Percentiles rank a stretch among this genome's conserved stretches.
Evolutionary conservation across 2,797 vertebrate species (phyloP).

Genomic region (Amazona ochrocephala): DNA sequence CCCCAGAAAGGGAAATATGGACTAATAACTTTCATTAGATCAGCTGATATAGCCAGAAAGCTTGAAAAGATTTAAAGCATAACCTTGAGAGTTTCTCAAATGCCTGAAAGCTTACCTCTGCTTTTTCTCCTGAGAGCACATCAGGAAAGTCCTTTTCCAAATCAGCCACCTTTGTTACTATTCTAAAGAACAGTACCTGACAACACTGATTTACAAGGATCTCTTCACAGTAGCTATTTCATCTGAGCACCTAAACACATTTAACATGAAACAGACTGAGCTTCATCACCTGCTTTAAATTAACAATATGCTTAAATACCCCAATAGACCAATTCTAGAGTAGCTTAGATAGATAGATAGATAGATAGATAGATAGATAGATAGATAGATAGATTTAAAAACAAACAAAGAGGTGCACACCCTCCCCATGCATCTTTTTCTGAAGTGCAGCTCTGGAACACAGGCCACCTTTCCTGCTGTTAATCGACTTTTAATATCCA

Average conservation of each 20-base stretch:
- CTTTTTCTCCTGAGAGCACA: background rate
- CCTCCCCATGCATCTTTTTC: background rate
- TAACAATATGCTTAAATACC: background rate
- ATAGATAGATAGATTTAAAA: background rate
- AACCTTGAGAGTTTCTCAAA: background rate
- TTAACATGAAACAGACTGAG: background rate
- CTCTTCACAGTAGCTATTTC: background rate
- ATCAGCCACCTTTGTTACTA: background rate
- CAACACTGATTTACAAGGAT: background rate
- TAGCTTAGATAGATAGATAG: background rate
- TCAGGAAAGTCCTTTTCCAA: background rate
- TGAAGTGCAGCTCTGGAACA: background rate
- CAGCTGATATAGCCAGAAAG: background rate
- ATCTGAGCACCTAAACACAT: background rate
- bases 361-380: background rate
- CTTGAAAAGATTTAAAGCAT: background rate
- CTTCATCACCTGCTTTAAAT: background rate
- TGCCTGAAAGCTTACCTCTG: background rate
- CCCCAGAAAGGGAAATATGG: background rate
- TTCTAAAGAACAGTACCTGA: background rate
- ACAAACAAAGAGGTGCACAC: background rate
- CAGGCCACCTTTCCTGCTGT: background rate
- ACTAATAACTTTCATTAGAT: background rate
- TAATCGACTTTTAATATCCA: background rate
- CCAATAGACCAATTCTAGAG: background rate